A percentile compares a stretch with the other conserved stretches of the same genome.
Evolutionary conservation across 1,140 invertebrate species (phyloP).

Genomic region (Dryas iulia): DNA sequence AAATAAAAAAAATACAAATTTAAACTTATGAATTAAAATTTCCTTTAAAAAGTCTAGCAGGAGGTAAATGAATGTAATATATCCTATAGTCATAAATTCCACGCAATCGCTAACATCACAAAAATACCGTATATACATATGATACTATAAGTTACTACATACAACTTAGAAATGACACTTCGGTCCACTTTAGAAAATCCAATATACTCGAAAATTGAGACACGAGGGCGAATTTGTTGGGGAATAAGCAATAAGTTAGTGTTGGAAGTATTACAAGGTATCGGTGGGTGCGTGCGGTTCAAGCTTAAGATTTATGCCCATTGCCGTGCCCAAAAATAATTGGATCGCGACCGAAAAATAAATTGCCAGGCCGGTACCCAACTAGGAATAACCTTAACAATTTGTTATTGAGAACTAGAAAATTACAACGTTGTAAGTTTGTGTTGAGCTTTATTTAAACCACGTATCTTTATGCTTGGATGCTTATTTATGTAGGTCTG

Average conservation of each 20-base stretch:
- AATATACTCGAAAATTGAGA: constrained; percentile 22
- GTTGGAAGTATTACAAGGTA: constrained; percentile 51
- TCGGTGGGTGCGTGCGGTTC: constrained; percentile 46
- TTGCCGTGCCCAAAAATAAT: constrained; percentile 76
- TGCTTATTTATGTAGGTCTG: constrained; percentile 1
- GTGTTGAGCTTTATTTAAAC: constrained; percentile 41
- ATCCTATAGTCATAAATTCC: too few species aligned
- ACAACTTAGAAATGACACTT: neutral
- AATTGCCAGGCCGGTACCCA: constrained; percentile 53
- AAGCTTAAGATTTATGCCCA: constrained; percentile 63
- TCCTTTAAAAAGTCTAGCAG: too few species aligned
- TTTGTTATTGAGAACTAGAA: constrained; percentile 65
- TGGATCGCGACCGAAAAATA: constrained; percentile 76
- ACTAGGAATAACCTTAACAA: constrained; percentile 62
- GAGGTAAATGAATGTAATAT: too few species aligned
- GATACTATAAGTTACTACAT: too few species aligned
- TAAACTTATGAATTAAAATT: neutral
- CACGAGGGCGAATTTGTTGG: constrained; percentile 27
- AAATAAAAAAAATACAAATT: constrained; percentile 26
- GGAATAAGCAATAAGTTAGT: constrained; percentile 38
- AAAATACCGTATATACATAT: too few species aligned
- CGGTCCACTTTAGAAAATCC: constrained; percentile 1
- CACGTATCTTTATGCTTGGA: constrained; percentile 34
- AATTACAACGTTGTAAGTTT: constrained; percentile 50
- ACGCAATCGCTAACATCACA: too few species aligned